Evolutionary conservation across 2,113 vertebrate species (phyloP).

Genomic region (Pipa parva): DNA sequence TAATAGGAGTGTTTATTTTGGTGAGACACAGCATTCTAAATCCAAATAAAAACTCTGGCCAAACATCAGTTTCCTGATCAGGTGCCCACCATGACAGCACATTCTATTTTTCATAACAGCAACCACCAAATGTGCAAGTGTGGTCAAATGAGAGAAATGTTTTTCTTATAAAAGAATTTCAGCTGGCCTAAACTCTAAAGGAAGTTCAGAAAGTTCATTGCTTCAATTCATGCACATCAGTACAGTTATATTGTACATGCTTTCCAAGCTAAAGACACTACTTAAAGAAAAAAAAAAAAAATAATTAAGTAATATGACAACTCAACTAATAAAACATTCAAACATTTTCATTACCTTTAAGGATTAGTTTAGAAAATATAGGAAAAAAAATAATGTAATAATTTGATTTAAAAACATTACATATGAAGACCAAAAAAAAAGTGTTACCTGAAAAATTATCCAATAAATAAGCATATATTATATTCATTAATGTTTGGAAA

Average conservation of each 20-base stretch:
- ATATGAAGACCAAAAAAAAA: no score
- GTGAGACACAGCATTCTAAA: slow-evolving; percentile 57
- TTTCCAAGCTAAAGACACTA: slow-evolving; percentile 17
- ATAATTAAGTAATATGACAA: not conserved
- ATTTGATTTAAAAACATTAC: no score
- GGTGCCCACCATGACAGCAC: slow-evolving; percentile 48
- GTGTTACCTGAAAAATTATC: no score
- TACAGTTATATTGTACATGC: slow-evolving; percentile 47
- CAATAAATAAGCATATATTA: no score
- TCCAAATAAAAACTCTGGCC: slow-evolving; percentile 54
- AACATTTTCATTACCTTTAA: no score
- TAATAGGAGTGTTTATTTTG: slow-evolving; percentile 51
- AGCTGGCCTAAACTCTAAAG: slow-evolving; percentile 49
- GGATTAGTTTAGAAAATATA: no score
- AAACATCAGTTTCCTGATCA: slow-evolving; percentile 54
- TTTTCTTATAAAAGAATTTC: slow-evolving; percentile 53
- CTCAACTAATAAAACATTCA: not conserved
- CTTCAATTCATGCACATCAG: slow-evolving; percentile 47
- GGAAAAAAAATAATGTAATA: no score
- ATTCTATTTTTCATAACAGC: slow-evolving; percentile 52
- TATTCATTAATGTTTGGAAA: no score
- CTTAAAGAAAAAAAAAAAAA: no score
- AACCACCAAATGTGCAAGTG: slow-evolving; percentile 50
- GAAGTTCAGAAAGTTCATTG: slow-evolving; percentile 51
- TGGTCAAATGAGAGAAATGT: slow-evolving; percentile 51